Evolutionary conservation across 2,797 vertebrate species (phyloP), one percentile per base, ranked within the genome.

Genomic region (Acanthurus lineatus): DNA sequence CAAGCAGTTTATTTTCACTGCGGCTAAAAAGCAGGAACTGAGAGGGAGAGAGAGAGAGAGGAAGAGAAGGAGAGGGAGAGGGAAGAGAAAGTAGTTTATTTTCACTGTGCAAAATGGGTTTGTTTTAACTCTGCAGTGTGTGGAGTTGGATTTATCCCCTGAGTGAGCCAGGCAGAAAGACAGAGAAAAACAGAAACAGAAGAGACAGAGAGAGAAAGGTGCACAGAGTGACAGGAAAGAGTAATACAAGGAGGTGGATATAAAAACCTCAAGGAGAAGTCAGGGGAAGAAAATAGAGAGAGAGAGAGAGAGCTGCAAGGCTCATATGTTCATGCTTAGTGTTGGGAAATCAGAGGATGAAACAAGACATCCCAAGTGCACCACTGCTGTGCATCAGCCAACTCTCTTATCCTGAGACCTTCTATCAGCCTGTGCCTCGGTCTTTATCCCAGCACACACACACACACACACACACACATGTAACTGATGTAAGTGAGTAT

Each of bases 101-200:
- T 94, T 93, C 79, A 84, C 74, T 87, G 84, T 53, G 64, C 82
- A 69, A 61, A 87, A 91, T 92, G 85, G 77, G 85, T 93, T 94
- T 92, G 83, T 92, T 92, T 93, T 91, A 88, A 85, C 88, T 91
- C 70, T 81, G 69, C 79, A 25, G 73, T 89, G 89, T 93, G 90
- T 89, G 75, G 79, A 91, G 74, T 83, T 72, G 57, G 68, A 87
- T 80, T 81, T 89, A 85, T 84, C 79, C 84, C 82, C 88, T 68
- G 76, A 88, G 85, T 87, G 78, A 82, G 77, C 62, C 40, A 42
- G 48, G 69, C 67, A 70, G 35, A 69, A 53, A 73, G 87, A 60
- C 57, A 77, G 77, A 79, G 40, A 68, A 61, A 72, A 78, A 79
- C 9, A 74, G 44, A 74, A 54, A 81, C 20, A 72, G 42, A 67